A percentile compares a stretch with the other conserved stretches of the same genome.
phyloP scores from a whole-genome alignment of 1,140 invertebrate species.

The Pseudomyrmex pallidus region DNA sequence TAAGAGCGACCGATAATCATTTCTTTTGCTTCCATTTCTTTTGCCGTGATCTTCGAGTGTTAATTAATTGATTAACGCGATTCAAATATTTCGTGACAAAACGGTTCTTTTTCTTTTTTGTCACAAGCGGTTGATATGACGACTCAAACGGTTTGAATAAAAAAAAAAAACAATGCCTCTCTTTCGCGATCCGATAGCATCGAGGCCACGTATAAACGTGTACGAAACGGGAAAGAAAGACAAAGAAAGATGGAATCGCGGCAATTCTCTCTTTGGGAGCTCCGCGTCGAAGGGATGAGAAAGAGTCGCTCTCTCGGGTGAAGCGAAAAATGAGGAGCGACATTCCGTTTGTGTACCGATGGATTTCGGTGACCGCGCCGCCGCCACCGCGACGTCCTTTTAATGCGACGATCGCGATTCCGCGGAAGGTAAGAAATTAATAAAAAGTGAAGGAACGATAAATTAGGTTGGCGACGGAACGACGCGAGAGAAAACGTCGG shows the following conservation, averaged over 20 bases:
- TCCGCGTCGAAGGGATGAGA: slow-evolving; percentile 48
- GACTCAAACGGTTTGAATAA: background rate
- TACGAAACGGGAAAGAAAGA: slow-evolving; percentile 18
- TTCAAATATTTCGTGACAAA: background rate
- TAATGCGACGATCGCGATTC: slow-evolving; percentile 76
- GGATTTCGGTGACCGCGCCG: slow-evolving; percentile 67
- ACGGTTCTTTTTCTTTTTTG: slow-evolving; percentile 46
- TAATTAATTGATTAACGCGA: too few relatives aligned
- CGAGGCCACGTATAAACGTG: slow-evolving; percentile 39
- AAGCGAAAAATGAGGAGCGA: slow-evolving; percentile 75
- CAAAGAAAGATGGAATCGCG: slow-evolving; percentile 29
- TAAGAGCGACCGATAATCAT: background rate
- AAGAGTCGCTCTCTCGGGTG: background rate
- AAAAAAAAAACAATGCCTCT: slow-evolving; percentile 69
- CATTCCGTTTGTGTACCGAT: slow-evolving; percentile 75
- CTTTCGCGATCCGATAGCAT: slow-evolving; percentile 70
- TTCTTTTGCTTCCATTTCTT: background rate
- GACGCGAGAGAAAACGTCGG: slow-evolving; percentile 68
- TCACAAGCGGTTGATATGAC: background rate
- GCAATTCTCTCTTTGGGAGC: slow-evolving; percentile 1
- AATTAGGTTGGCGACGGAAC: slow-evolving; percentile 82
- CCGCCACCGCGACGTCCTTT: slow-evolving; percentile 66
- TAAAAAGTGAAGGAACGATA: slow-evolving; percentile 85
- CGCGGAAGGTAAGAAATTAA: slow-evolving; percentile 83
- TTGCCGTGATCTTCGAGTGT: background rate